These are phyloP conservation scores for Castor canadensis DNA, from an alignment of 2,113 vertebrate species.

Conservation along the genomic window DNA sequence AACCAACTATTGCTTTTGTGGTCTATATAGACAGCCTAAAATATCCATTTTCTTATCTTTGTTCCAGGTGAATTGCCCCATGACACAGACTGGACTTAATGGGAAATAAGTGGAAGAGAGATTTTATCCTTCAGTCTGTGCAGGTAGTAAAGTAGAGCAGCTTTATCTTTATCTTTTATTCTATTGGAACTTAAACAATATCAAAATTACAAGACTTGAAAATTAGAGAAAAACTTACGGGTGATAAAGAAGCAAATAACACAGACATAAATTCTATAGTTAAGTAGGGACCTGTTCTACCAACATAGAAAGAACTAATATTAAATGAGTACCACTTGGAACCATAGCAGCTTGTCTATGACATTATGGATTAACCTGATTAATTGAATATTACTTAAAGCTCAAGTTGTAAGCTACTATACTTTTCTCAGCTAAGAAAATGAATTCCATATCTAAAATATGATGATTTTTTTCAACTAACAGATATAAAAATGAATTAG, in stretches of 20 bases:
- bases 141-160: not conserved
- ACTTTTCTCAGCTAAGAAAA: not conserved
- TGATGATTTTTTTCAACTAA: slow-evolving; percentile 22
- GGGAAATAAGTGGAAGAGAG: not conserved
- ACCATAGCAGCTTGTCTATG: not conserved
- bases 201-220: not conserved
- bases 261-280: not conserved
- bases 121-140: not conserved
- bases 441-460: not conserved
- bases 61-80: not conserved
- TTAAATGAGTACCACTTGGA: not conserved
- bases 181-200: not conserved
- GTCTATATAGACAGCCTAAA: not conserved
- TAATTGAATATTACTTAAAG: not conserved
- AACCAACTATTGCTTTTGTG: not conserved
- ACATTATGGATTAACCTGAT: not conserved
- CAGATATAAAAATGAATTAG: slow-evolving; percentile 45
- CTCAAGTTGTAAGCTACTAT: not conserved
- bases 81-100: not conserved
- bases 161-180: not conserved
- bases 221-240: not conserved
- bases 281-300: not conserved
- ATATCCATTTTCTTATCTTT: not conserved
- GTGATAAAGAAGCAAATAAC: not conserved
- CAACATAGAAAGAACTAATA: not conserved